These are phyloP conservation scores for Leptinotarsa haldemani DNA, from an alignment of 2,888 invertebrate species.

Conservation along the genomic window DNA sequence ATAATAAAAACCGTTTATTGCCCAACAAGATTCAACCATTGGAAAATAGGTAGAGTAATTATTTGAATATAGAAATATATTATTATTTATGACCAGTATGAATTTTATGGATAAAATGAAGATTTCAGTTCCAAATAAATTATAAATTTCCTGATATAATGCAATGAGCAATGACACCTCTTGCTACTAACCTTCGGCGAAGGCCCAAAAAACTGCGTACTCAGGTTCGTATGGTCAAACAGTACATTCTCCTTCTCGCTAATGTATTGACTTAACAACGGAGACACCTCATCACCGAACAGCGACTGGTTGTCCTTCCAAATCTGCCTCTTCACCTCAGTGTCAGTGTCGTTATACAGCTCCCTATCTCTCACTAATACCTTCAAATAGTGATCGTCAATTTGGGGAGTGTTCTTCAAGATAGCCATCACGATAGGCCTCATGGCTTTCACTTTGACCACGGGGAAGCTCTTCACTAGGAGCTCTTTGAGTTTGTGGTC, in stretches of 20 bases:
- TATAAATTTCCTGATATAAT: too few species aligned
- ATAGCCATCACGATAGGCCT: conserved; percentile 96
- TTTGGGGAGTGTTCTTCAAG: conserved; percentile 90
- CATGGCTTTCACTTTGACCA: conserved; percentile 89
- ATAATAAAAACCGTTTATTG: too few species aligned
- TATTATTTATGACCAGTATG: too few species aligned
- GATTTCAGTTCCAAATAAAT: too few species aligned
- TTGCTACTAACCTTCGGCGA: conserved; percentile 81
- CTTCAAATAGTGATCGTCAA: conserved; percentile 88
- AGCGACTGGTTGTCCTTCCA: conserved; percentile 98
- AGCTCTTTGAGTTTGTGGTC: conserved; percentile 91
- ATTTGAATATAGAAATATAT: too few species aligned
- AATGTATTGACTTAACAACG: conserved; percentile 91
- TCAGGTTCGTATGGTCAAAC: conserved; percentile 87
- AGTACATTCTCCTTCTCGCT: conserved; percentile 92
- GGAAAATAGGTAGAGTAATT: too few species aligned
- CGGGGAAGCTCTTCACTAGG: conserved; percentile 91
- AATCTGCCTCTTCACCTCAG: conserved; percentile 96
- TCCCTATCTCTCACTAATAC: conserved; percentile 86
- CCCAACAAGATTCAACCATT: too few species aligned
- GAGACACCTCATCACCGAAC: conserved; percentile 97
- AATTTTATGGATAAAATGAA: too few species aligned
- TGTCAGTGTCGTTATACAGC: conserved; percentile 92
- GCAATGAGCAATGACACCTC: background rate
- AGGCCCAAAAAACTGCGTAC: conserved; percentile 89